phyloP scores from a whole-genome alignment of 2,888 invertebrate species.

The Heliconius cydno region DNA sequence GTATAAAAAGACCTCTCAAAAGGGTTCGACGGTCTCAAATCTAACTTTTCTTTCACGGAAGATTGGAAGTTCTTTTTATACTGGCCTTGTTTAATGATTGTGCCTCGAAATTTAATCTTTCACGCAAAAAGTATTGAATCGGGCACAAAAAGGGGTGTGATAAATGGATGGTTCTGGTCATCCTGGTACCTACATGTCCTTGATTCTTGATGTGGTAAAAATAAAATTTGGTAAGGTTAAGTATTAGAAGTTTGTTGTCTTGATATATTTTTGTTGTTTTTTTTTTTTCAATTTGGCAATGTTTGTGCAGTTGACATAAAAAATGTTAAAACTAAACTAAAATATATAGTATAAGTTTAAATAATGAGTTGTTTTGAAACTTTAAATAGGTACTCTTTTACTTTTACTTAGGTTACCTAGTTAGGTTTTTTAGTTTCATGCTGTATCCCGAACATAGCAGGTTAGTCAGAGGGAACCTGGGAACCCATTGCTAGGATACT shows the following conservation, averaged over 20 bases:
- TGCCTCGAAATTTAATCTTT: slow-evolving; percentile 81
- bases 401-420: no score
- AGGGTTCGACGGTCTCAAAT: slow-evolving; percentile 35
- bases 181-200: slow-evolving; percentile 52
- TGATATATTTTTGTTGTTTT: not conserved
- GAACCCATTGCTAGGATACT: no score
- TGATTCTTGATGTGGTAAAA: slow-evolving; percentile 31
- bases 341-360: not conserved
- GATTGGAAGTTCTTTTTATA: slow-evolving; percentile 56
- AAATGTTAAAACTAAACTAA: not conserved
- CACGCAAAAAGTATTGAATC: slow-evolving; percentile 80
- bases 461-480: no score
- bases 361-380: no score
- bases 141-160: slow-evolving; percentile 76
- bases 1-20: slow-evolving; percentile 49
- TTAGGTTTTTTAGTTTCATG: no score
- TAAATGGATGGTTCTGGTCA: slow-evolving; percentile 71
- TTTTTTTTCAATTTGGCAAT: not conserved
- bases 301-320: not conserved
- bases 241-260: not conserved
- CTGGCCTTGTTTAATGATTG: slow-evolving; percentile 74
- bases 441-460: no score
- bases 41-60: slow-evolving; percentile 26
- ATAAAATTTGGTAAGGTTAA: slow-evolving; percentile 25
- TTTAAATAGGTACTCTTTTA: no score